Base-by-base conservation (phyloP, 2,888 invertebrate genomes). In the Brenthis ino region DNA sequence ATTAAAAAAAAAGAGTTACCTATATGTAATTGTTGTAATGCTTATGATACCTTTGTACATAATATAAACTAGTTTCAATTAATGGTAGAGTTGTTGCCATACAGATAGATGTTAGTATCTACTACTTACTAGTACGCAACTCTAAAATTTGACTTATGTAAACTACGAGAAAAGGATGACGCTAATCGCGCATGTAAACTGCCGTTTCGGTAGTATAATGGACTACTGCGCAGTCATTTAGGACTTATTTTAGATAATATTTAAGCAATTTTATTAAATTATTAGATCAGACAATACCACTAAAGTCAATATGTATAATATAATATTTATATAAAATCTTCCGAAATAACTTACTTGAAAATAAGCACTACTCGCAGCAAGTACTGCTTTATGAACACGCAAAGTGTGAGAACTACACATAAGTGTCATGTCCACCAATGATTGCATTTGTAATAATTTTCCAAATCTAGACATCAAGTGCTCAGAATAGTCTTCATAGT, bases 371-470 rank as follows among this genome's bases (percentile, higher is more conserved):
- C 95, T 95, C 12, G 96, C 95, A 68, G 96, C 96, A 72, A 96
- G 90, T 71, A 96, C 95, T 72, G 95, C 94, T 87, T 96, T 95
- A 80, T 96, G 96, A 58, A 96, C 96, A 82, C 95, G 94, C 77
- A 96, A 93, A 77, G 95, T 95, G 81, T 96, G 95, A 60, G 95
- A 95, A 79, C 96, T 95, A 82, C 96, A 96, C 93, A 95, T 95
- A 57, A 96, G 94, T 64, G 95, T 96, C 85, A 96, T 94, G 83
- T 96, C 96, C 55, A 96, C 96, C 73, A 96, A 91, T 69, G 95
- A 95, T 83, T 96, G 96, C 82, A 95, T 94, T 87, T 96, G 95
- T 81, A 96, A 92, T 55, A 96, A 89, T 80, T 95, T 95, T 73
- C 96, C 95, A 81, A 96, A 94, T 79, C 95, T 94, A 64, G 95